Conservation (phyloP, 2,888 invertebrate species). For the Amorpha juglandis region DNA sequence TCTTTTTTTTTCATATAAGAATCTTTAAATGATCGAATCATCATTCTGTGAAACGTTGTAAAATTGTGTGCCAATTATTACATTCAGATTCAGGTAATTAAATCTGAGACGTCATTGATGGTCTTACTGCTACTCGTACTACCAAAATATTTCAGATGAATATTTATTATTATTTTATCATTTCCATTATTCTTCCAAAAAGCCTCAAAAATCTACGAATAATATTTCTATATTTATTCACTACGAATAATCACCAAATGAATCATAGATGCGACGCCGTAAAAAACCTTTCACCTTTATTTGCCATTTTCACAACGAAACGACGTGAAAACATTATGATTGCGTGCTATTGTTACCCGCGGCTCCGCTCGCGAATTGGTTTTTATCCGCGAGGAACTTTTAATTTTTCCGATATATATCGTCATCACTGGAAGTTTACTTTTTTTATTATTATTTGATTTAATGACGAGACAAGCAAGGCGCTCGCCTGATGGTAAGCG, state of each 20-base stretch:
- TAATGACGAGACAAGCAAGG: too few species aligned
- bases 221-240: constrained; percentile 10
- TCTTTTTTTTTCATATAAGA: too few species aligned
- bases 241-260: background rate
- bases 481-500: too few species aligned
- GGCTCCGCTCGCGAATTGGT: background rate
- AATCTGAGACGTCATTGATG: too few species aligned
- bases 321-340: constrained; percentile 3
- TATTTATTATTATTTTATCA: too few species aligned
- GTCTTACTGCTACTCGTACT: too few species aligned
- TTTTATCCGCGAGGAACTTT: background rate
- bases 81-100: too few species aligned
- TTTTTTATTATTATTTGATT: too few species aligned
- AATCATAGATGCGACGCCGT: constrained; percentile 1
- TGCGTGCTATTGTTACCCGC: background rate
- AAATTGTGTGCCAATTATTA: too few species aligned
- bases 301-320: constrained; percentile 1
- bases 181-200: background rate
- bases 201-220: background rate
- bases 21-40: too few species aligned
- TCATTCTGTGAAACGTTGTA: too few species aligned
- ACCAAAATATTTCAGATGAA: too few species aligned
- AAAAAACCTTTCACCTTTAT: constrained; percentile 11
- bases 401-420: background rate
- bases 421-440: background rate